These are phyloP conservation scores for Podarcis lilfordi DNA, from an alignment of 2,797 vertebrate species.

Conservation along the genomic window DNA sequence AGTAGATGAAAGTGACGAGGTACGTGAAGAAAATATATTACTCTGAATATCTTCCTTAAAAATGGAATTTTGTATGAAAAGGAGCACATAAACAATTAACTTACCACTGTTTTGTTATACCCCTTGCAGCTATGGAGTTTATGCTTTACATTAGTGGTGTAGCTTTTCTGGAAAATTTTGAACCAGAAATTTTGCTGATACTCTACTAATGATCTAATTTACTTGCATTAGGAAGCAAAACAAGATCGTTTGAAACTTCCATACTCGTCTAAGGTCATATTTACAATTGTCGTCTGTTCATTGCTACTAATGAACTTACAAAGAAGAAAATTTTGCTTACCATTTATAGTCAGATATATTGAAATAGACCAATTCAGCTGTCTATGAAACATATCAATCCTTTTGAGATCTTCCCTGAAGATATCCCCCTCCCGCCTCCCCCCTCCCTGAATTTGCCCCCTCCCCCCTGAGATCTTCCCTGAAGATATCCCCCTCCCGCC, in stretches of 20 bases:
- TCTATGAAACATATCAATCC: background rate
- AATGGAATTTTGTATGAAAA: background rate
- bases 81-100: background rate
- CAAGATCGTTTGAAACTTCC: too few relatives aligned
- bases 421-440: too few relatives aligned
- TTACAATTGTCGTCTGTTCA: too few relatives aligned
- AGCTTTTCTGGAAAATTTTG: too few relatives aligned
- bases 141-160: background rate
- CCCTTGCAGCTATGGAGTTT: background rate
- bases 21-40: slow-evolving; percentile 71
- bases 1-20: slow-evolving; percentile 98
- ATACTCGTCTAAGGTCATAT: too few relatives aligned
- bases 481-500: too few relatives aligned
- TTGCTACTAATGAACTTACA: too few relatives aligned
- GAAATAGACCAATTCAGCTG: background rate
- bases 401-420: background rate
- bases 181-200: too few relatives aligned
- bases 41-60: background rate
- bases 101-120: background rate
- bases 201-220: too few relatives aligned
- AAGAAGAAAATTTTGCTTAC: background rate
- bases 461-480: too few relatives aligned
- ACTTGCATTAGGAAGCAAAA: too few relatives aligned
- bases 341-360: background rate
- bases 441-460: too few relatives aligned